These are phyloP conservation scores for Lagopus leucura DNA, from an alignment of 2,113 vertebrate genomes.

Conservation along the genomic window DNA sequence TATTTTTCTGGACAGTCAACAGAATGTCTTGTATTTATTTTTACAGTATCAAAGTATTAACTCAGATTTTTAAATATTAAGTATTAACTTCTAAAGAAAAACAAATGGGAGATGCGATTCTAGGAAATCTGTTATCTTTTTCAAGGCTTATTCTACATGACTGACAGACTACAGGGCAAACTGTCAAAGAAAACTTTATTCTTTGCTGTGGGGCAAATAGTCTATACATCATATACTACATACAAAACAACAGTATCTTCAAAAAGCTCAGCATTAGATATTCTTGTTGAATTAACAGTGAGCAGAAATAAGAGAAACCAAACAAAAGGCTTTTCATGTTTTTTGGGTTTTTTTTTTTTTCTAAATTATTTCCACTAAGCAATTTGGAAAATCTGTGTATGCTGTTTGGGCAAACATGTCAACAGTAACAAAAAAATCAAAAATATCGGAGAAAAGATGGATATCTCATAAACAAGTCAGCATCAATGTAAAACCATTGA, in stretches of 20 bases:
- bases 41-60: background rate
- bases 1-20: background rate
- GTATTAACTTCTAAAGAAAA: background rate
- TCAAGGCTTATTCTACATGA: background rate
- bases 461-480: background rate
- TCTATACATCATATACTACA: background rate
- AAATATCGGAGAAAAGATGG: background rate
- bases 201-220: background rate
- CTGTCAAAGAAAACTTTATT: background rate
- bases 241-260: background rate
- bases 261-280: background rate
- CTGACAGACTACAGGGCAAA: background rate
- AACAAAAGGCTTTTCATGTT: background rate
- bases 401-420: background rate
- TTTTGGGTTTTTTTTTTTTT: background rate
- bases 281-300: background rate
- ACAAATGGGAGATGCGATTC: background rate
- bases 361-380: background rate
- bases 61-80: background rate
- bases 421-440: background rate
- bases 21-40: background rate
- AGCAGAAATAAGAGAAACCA: background rate
- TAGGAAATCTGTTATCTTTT: background rate
- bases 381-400: background rate
- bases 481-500: background rate